Conservation (phyloP, 2,113 vertebrate genomes). For the Oryzias woworae region DNA sequence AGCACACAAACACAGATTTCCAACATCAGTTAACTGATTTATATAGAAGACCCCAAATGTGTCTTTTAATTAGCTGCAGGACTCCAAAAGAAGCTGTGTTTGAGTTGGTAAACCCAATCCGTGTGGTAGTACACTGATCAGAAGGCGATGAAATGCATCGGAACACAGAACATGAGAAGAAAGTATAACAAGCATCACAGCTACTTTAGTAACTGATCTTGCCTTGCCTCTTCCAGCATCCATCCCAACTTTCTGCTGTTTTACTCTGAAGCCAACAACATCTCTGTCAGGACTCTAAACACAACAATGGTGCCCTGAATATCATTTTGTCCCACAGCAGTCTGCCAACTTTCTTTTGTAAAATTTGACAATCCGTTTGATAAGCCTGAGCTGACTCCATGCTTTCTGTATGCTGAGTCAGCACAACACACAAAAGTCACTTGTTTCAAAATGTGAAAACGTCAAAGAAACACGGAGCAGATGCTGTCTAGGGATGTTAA, state of each 20-base stretch:
- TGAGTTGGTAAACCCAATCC: too few relatives aligned
- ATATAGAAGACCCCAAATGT: not conserved
- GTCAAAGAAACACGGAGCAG: slow-evolving; percentile 25
- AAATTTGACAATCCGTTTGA: slow-evolving; percentile 61
- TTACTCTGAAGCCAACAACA: slow-evolving; percentile 1
- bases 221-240: slow-evolving; percentile 21
- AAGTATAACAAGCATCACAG: slow-evolving; percentile 1
- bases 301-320: slow-evolving; percentile 13
- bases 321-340: slow-evolving; percentile 36
- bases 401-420: slow-evolving; percentile 56
- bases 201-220: slow-evolving; percentile 7
- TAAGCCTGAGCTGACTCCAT: slow-evolving; percentile 53
- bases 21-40: not conserved
- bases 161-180: too few relatives aligned
- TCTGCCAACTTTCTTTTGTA: slow-evolving; percentile 51
- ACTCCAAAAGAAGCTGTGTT: too few relatives aligned
- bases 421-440: slow-evolving; percentile 35
- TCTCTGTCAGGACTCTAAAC: slow-evolving; percentile 32
- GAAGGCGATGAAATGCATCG: too few relatives aligned
- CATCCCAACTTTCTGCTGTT: too few relatives aligned
- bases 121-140: too few relatives aligned
- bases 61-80: not conserved
- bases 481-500: slow-evolving; percentile 37
- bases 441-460: slow-evolving; percentile 26
- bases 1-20: slow-evolving; percentile 9